A percentile compares a stretch with the other conserved stretches of the same genome.
phyloP scores from a whole-genome alignment of 2,113 vertebrate genomes.

The Zosterops pallidus region DNA sequence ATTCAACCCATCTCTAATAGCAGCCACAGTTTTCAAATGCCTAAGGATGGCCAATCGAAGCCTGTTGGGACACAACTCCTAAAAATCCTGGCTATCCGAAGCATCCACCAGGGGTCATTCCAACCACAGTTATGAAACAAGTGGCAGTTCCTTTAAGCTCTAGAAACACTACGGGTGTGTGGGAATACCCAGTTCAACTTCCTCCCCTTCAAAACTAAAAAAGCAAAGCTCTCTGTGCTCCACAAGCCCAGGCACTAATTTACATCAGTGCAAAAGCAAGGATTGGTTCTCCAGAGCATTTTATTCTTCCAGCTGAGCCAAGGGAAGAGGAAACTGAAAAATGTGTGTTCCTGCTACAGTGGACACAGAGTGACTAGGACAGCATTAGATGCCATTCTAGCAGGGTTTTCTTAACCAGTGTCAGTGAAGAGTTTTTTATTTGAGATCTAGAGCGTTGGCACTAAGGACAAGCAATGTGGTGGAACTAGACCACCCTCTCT shows the following conservation, averaged over 20 bases:
- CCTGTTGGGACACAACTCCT: not conserved
- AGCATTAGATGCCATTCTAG: not conserved
- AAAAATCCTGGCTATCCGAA: not conserved
- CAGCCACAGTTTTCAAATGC: not conserved
- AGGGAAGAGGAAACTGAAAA: not conserved
- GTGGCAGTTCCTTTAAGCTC: not conserved
- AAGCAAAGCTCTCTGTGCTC: not conserved
- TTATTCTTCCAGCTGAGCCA: not conserved
- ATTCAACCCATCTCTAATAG: not conserved
- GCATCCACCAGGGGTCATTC: slow-evolving; percentile 43
- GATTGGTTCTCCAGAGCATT: not conserved
- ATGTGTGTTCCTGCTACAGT: not conserved
- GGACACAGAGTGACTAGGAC: not conserved
- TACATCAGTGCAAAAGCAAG: not conserved
- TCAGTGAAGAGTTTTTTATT: not conserved
- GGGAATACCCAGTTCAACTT: not conserved
- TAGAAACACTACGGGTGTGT: fast-evolving
- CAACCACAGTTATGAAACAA: not conserved
- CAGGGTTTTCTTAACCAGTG: not conserved
- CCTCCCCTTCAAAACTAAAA: not conserved
- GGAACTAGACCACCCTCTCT: not conserved
- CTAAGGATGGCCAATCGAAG: not conserved
- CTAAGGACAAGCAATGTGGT: not conserved
- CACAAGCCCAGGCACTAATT: not conserved
- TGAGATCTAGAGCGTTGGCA: not conserved